These are phyloP conservation scores for Margarornis squamiger DNA, from an alignment of 2,797 vertebrate species.

Conservation along the genomic window DNA sequence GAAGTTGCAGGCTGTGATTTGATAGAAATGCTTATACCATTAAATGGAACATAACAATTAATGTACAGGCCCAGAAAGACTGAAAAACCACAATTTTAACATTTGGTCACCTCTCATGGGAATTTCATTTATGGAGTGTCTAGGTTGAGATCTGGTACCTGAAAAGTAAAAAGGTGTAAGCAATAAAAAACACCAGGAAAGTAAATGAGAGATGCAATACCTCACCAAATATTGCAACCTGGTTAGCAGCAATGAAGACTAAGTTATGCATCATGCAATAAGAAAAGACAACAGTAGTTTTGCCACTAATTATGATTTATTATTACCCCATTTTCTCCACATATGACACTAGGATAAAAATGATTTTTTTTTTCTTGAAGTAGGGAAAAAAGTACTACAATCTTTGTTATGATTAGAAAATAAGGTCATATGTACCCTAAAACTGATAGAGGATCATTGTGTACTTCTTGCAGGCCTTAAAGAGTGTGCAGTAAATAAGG, in stretches of 20 bases:
- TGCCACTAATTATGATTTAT: not conserved
- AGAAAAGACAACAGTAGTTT: not conserved
- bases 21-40: not conserved
- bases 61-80: not conserved
- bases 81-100: not conserved
- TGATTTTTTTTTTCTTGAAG: not conserved
- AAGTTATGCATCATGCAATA: not conserved
- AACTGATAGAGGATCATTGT: not conserved
- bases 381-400: not conserved
- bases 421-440: not conserved
- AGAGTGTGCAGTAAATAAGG: not conserved
- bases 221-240: not conserved
- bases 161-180: not conserved
- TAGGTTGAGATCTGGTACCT: not conserved
- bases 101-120: not conserved
- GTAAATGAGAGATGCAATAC: not conserved
- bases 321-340: not conserved
- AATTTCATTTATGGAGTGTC: not conserved
- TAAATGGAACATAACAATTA: not conserved
- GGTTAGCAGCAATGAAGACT: not conserved
- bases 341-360: not conserved
- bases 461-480: not conserved
- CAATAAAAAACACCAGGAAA: not conserved
- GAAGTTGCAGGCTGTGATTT: not conserved
- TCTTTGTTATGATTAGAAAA: not conserved